Evolutionary conservation across 2,888 invertebrate genomes (phyloP), one percentile per base, ranked within the genome.

Genomic region (Liposcelis brunnea): DNA sequence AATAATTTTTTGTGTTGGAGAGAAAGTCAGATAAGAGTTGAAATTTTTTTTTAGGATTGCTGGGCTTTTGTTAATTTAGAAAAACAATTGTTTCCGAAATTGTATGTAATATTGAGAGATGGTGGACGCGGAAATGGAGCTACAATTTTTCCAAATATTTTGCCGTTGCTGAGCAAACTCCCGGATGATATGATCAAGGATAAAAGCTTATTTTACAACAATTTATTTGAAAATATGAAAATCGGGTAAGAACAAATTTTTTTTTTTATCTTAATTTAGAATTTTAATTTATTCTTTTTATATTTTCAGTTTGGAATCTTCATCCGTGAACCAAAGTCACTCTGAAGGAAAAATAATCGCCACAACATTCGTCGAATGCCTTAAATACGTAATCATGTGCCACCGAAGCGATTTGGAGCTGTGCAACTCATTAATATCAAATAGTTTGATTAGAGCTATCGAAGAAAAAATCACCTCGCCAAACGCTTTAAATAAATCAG

Each of bases 111-210:
- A 34, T 58, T 85, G 35, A 70, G 70, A 50, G 71, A 71, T 55
- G 85, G 80, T 43, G 87, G 83, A 1, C 74, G 80, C 64, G 83
- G 83, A 19, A 82, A 79, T 61, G 84, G 86, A 7, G 64, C 69
- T 44, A 68, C 74, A 6, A 71, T 89, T 52, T 77, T 75, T 48
- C 80, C 80, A 15, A 75, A 80, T 60, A 61, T 91, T 46, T 63
- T 87, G 46, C 85, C 86, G 8, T 67, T 91, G 49, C 58, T 91
- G 42, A 80, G 82, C 2, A 70, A 74, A 54, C 64, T 85, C 52
- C 77, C 80, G 5, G 61, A 63, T 14, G 65, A 70, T 18, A 49
- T 54, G n/a, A 50, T 50, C 12, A 54, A 69, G 45, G 60, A 68
- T 42, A 63, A 67, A 18, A 61, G 63, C 21, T 62, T 67, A 14